Conservation (phyloP, 2,113 vertebrate genomes). For the Platichthys flesus region DNA sequence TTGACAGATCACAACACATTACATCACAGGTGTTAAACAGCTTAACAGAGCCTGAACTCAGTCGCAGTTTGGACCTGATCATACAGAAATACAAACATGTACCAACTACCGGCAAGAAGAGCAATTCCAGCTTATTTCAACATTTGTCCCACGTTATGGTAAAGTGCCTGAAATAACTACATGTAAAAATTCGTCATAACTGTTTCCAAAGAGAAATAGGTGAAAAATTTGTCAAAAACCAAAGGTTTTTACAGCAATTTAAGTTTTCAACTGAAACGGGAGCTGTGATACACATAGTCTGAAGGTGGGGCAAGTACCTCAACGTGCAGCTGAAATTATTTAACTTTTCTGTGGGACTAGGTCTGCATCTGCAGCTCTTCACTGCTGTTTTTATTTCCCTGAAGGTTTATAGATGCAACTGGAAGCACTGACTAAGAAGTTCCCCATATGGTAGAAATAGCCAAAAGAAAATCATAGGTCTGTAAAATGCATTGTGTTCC, state of each 20-base stretch:
- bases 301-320: not conserved
- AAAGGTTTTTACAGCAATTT: no score
- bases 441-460: not conserved
- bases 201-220: no score
- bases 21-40: not conserved
- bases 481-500: constrained; percentile 1
- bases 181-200: no score
- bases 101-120: not conserved
- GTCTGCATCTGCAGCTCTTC: not conserved
- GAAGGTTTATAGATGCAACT: no score
- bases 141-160: no score
- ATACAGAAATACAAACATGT: not conserved
- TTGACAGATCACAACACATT: not conserved
- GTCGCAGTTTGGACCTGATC: not conserved
- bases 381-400: no score
- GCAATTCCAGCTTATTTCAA: not conserved
- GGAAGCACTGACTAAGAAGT: no score
- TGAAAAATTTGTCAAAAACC: no score
- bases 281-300: no score
- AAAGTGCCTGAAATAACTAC: no score
- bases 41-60: not conserved
- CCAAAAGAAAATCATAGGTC: not conserved
- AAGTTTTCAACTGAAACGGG: no score
- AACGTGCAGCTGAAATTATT: not conserved
- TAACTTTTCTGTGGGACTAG: not conserved